A percentile compares a stretch with the other conserved stretches of the same genome.
Evolutionary conservation across 2,797 vertebrate genomes (phyloP).

Genomic region (Anolis apletophallus): DNA sequence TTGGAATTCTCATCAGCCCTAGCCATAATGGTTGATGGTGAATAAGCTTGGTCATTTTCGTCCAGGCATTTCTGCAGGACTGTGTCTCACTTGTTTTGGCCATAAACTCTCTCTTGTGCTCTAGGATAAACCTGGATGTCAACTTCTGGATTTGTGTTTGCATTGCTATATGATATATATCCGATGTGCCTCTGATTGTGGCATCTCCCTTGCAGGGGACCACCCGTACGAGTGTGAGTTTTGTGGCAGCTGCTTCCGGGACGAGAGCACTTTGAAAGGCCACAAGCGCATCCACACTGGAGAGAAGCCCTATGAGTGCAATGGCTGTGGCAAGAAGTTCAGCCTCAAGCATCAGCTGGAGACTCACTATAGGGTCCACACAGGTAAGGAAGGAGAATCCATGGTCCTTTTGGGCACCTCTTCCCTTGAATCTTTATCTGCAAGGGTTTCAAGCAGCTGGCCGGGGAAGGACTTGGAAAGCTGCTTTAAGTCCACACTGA

Average conservation of each 20-base stretch:
- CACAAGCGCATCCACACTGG: constrained; percentile 99
- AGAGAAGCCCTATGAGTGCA: constrained; percentile 98
- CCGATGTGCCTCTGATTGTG: background rate
- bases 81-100: no score
- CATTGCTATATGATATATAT: no score
- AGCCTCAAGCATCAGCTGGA: constrained; percentile 99
- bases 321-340: constrained; percentile 98
- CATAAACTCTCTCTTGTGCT: background rate
- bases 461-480: no score
- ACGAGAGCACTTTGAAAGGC: constrained; percentile 95
- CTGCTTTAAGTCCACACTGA: no score
- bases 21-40: no score
- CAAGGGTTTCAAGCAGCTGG: no score
- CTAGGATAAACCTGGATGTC: no score
- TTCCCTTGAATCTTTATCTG: background rate
- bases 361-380: constrained; percentile 98
- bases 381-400: constrained; percentile 78
- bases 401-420: background rate
- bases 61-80: no score
- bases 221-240: constrained; percentile 99
- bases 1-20: no score
- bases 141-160: background rate
- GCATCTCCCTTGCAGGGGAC: constrained; percentile 81
- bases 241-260: constrained; percentile 98
- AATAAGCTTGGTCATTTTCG: no score